Evolutionary conservation across 2,888 invertebrate species (phyloP), one percentile per base, ranked within the genome.

Genomic region (Aelia acuminata): DNA sequence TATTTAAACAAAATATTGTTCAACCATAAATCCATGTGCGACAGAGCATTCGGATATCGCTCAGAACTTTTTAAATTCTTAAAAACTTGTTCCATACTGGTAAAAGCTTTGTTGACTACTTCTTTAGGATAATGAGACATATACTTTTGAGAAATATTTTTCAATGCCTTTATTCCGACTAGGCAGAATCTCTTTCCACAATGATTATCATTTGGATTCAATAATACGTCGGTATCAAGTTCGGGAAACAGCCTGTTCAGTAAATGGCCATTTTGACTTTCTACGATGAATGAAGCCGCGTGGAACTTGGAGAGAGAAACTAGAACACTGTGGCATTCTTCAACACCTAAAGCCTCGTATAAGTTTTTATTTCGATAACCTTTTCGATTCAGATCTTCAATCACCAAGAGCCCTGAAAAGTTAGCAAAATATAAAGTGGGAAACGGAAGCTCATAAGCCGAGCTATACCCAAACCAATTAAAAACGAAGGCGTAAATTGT

Each of bases 1-100:
- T 88, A 88, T 57, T 87, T 86, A 35, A 87, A 89, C 88, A 89
- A 84, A n/a, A 89, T 89, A 31, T 89, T 89, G 53, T 88, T 89
- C 15, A 47, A 63, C 89, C 88, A 89, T 20, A 88, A 49, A 47
- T 89, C 89, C 18, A 43, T 49, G 49, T 89, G 89, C 8, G 70
- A 50, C 1, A 89, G 70, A 22, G 86, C 88, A 87, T 87, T 87
- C 2, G 57, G 48, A 26, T 87, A 48, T n/a, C 20, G 10, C 13
- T 39, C 15, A 7, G 87, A 87, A 3, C 39, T 20, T 26, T 47
- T 26, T 57, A 87, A 70, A 4, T 70, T 57, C 18, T 63, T 15
- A 18, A 57, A n/a, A 39, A 63, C 57, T 1, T 63, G 85, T 35
- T 39, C 53, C 57, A 85, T 88, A 39, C 47, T 39, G 8, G 1